Percentiles rank a stretch among this genome's conserved stretches.
Evolutionary conservation across 1,140 invertebrate species (phyloP).

Genomic region (Drosophila nigromelanica): DNA sequence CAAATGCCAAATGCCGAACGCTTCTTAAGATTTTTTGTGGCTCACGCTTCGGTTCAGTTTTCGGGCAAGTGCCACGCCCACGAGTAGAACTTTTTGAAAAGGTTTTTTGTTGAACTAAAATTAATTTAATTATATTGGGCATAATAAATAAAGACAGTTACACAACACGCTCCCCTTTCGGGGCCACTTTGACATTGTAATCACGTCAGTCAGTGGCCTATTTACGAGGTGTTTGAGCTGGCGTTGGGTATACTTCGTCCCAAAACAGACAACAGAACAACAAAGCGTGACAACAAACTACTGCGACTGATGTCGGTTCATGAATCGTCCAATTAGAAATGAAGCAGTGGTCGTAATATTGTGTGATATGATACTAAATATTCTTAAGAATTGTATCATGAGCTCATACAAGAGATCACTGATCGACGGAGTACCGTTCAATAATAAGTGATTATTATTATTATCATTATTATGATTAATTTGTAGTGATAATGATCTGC

Average conservation of each 20-base stretch:
- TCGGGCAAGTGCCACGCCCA: conserved; percentile 53
- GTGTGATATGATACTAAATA: conserved; percentile 21
- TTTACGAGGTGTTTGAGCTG: conserved; percentile 47
- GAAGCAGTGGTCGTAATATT: conserved; percentile 8
- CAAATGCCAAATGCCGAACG: conserved; percentile 65
- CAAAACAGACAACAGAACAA: conserved; percentile 30
- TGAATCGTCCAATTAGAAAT: conserved; percentile 17
- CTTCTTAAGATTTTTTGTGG: conserved; percentile 55
- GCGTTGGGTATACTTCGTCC: no score
- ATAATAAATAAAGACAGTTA: conserved; percentile 75
- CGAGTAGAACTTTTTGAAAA: conserved; percentile 12
- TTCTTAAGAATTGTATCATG: background rate
- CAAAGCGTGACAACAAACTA: conserved; percentile 40
- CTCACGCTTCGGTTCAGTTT: conserved; percentile 69
- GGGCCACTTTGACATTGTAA: conserved; percentile 69
- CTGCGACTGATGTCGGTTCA: conserved; percentile 6
- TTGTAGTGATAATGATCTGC: conserved; percentile 9
- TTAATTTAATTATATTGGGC: conserved; percentile 74
- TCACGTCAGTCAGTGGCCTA: conserved; percentile 66
- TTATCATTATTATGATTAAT: conserved; percentile 8
- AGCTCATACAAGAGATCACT: background rate
- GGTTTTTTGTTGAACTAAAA: conserved; percentile 47
- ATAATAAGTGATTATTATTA: conserved; percentile 6
- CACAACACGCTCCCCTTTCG: conserved; percentile 38
- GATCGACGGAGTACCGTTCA: background rate